These are phyloP conservation scores for Arctocebus calabarensis DNA, from an alignment of 2,797 vertebrate species.

Conservation along the genomic window DNA sequence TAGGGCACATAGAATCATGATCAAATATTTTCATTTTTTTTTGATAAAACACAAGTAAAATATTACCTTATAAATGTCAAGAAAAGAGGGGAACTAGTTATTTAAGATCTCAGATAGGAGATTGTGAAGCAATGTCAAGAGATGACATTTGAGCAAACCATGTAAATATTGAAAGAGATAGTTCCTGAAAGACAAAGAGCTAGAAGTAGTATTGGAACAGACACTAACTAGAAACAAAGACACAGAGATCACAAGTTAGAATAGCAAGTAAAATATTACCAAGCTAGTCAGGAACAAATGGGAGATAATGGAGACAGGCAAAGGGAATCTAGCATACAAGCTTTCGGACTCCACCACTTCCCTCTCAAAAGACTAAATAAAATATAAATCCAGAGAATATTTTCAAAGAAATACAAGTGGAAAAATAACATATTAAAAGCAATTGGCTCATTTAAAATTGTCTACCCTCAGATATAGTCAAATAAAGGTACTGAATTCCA, in stretches of 20 bases:
- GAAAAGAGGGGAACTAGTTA: neutral
- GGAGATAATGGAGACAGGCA: neutral
- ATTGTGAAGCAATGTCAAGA: neutral
- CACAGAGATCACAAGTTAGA: neutral
- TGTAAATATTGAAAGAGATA: neutral
- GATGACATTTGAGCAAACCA: neutral
- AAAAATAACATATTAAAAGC: neutral
- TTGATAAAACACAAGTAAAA: neutral
- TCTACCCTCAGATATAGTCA: neutral
- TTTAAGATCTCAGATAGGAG: neutral
- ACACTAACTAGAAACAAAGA: neutral
- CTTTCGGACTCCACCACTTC: neutral
- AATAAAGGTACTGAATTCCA: neutral
- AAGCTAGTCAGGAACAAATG: neutral
- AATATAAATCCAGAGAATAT: neutral
- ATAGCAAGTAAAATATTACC: neutral
- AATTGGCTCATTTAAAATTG: neutral
- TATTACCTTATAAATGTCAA: neutral
- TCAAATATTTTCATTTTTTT: neutral
- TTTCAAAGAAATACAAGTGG: neutral
- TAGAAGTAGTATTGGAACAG: no score
- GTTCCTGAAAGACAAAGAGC: neutral
- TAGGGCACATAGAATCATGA: neutral
- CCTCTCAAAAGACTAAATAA: neutral
- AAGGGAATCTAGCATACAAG: neutral